Base-by-base conservation (phyloP, 2,888 invertebrate species). In the Campoletis raptor region DNA sequence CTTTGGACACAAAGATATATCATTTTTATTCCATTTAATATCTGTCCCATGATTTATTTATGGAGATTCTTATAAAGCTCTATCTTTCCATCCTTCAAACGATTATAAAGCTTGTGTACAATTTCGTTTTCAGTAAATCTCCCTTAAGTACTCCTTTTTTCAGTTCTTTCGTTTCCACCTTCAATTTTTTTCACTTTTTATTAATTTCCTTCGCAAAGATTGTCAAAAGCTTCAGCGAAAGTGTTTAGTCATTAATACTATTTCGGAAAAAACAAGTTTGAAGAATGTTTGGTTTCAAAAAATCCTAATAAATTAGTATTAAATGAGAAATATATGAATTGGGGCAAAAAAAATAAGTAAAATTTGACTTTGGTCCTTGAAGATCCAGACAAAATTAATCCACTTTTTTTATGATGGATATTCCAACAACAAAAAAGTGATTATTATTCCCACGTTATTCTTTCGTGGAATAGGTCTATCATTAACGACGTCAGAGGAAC, bases 401-500 rank as follows among this genome's bases (percentile, higher is more conserved):
- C 57, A 15, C 61, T 15, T 48, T n/a, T 64, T 45, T 45, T 70
- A 36, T 70, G 45, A 54, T 42, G 36, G 21, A 67, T 24, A 18
- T n/a, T 18, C 6, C 8, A 40, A 54, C n/a, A 54, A 52, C 52
- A 36, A 9, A 45, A 40, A 40, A 15, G 21, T 18, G n/a, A 21
- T 64, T 10, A 48, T 18, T 15, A 24, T 36, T 36, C n/a, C 37
- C 18, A 30, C 30, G 37, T 52, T 76, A 76, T 40, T 70, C 21
- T 15, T 85, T 81, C 80, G 66, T 21, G 70, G 80, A 76, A 73
- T 64, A 48, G 12, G 30, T 42, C 10, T 5, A 21, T 54, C 40
- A 30, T 66, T 48, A 69, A 70, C 36, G n/a, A 45, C 57, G 72
- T 78, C 48, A 37, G 54, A 64, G 66, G 57, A 85, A 87, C 81